Evolutionary conservation across 2,888 invertebrate species (phyloP).

Genomic region (Dasypogon diadema): DNA sequence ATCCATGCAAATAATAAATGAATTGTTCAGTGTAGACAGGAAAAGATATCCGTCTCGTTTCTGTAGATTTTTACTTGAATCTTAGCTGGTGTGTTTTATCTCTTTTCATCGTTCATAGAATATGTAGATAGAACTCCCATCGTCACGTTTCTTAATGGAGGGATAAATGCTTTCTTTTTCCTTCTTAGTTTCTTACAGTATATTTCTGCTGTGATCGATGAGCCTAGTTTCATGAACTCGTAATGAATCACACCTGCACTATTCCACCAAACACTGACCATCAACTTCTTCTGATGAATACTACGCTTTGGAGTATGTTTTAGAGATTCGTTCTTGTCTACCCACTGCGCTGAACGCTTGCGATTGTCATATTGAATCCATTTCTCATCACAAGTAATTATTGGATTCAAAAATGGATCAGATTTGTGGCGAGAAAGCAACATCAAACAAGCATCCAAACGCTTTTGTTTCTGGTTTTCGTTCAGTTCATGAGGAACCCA

Average conservation of each 20-base stretch:
- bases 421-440: background rate
- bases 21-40: too few species aligned
- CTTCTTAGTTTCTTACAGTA: too few species aligned
- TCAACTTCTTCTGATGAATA: background rate
- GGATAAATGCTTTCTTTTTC: too few species aligned
- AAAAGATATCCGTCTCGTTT: too few species aligned
- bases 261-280: background rate
- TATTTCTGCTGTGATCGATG: background rate
- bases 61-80: too few species aligned
- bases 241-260: background rate
- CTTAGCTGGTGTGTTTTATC: too few species aligned
- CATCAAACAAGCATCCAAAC: background rate
- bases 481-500: constrained; percentile 5
- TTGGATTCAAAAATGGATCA: background rate
- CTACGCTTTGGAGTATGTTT: background rate
- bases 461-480: background rate
- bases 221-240: background rate
- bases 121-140: too few species aligned
- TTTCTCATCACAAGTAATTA: background rate
- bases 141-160: too few species aligned
- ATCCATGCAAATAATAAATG: too few species aligned
- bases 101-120: too few species aligned
- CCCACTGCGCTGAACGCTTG: background rate
- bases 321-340: background rate
- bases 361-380: background rate